Percentiles rank a stretch among this genome's conserved stretches.
Conservation (phyloP, 1,140 invertebrate genomes). For the Chymomyza costata region DNA sequence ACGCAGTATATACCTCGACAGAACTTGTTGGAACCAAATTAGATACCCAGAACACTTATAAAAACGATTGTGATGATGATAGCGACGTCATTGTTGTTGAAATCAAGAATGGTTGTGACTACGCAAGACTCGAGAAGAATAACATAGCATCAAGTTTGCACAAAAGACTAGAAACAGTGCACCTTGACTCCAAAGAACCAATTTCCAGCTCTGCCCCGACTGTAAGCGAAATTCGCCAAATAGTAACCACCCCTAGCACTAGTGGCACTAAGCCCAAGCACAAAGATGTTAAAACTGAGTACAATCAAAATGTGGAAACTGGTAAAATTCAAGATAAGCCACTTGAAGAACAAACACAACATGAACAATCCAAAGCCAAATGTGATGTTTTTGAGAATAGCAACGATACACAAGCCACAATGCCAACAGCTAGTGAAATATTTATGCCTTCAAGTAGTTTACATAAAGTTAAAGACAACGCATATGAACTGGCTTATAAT, state of each 20-base stretch:
- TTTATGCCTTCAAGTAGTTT: too few relatives aligned
- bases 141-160: conserved; percentile 6
- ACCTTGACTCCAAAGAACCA: conserved; percentile 17
- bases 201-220: too few relatives aligned
- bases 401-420: too few relatives aligned
- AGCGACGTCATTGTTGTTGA: conserved; percentile 10
- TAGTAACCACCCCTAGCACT: neutral
- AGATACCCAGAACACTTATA: conserved; percentile 3
- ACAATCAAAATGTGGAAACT: neutral
- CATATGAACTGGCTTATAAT: too few relatives aligned
- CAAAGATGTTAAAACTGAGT: neutral
- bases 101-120: conserved; percentile 33
- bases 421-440: too few relatives aligned
- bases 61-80: conserved; percentile 17
- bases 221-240: neutral
- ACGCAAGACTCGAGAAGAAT: conserved; percentile 1
- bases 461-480: too few relatives aligned
- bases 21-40: too few relatives aligned
- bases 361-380: too few relatives aligned
- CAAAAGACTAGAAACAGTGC: conserved; percentile 23
- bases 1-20: too few relatives aligned
- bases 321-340: too few relatives aligned
- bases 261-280: conserved; percentile 1
- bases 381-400: too few relatives aligned
- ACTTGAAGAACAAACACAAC: too few relatives aligned